Evolutionary conservation across 1,140 invertebrate genomes (phyloP).

Genomic region (Copidosoma floridanum): DNA sequence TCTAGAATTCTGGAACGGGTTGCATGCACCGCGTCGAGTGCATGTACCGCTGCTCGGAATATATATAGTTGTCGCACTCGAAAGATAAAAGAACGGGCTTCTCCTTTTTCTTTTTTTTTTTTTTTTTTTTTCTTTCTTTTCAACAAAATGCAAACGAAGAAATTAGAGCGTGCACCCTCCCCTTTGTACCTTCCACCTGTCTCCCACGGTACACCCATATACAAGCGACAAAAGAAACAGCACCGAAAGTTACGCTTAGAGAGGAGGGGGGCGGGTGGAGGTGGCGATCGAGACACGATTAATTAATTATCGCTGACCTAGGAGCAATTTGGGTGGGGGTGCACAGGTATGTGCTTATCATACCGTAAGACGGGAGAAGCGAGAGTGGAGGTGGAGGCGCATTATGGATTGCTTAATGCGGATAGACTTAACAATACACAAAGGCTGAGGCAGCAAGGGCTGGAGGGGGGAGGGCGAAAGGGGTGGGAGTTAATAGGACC

Average conservation of each 20-base stretch:
- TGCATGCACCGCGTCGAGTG: constrained; percentile 32
- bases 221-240: too few relatives aligned
- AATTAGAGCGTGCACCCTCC: constrained; percentile 42
- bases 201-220: too few relatives aligned
- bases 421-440: constrained; percentile 57
- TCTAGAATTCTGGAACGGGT: constrained; percentile 46
- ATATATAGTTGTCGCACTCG: constrained; percentile 41
- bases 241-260: too few relatives aligned
- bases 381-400: constrained; percentile 47
- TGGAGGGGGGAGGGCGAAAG: constrained; percentile 11
- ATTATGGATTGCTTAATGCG: constrained; percentile 55
- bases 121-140: too few relatives aligned
- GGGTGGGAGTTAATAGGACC: constrained; percentile 58
- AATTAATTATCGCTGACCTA: constrained; percentile 35
- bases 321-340: constrained; percentile 51
- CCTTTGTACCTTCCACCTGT: too few relatives aligned
- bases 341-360: too few relatives aligned
- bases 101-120: too few relatives aligned
- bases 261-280: background rate
- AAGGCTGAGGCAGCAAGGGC: constrained; percentile 39
- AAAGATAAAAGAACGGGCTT: constrained; percentile 37
- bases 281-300: constrained; percentile 20
- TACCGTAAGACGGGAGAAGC: too few relatives aligned
- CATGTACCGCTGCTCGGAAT: constrained; percentile 36
- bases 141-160: constrained; percentile 43